Conservation (phyloP, 1,140 invertebrate genomes). For the Laodelphax striatellus region DNA sequence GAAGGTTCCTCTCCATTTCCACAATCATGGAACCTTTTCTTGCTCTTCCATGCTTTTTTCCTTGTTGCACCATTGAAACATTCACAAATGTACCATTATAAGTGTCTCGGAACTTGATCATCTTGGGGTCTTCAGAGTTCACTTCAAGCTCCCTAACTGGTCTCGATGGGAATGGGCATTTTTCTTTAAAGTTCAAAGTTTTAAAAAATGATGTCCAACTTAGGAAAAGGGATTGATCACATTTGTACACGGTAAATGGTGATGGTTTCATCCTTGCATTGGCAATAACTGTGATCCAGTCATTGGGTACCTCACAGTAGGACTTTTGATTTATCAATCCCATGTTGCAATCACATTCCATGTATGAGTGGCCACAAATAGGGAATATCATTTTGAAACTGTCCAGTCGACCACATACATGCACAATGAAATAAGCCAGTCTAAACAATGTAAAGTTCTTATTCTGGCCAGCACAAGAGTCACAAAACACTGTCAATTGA, state of each 20-base stretch:
- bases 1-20: too few species aligned
- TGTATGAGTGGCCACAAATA: constrained; percentile 22
- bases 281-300: background rate
- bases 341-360: constrained; percentile 23
- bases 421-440: background rate
- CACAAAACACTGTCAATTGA: constrained; percentile 18
- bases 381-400: constrained; percentile 21
- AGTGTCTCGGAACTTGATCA: background rate
- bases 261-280: background rate
- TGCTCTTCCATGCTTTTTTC: background rate
- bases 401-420: constrained; percentile 13
- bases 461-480: constrained; percentile 24
- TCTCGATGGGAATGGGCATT: background rate
- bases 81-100: background rate
- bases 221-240: background rate
- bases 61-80: background rate
- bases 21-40: too few species aligned
- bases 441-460: constrained; percentile 25
- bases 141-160: background rate
- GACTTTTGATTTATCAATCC: constrained; percentile 13
- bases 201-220: background rate
- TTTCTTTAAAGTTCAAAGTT: background rate
- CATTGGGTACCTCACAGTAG: constrained; percentile 1
- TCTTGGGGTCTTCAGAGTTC: background rate
- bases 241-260: background rate